Evolutionary conservation across 2,797 vertebrate genomes (phyloP), one percentile per base, ranked within the genome.

Genomic region (Pelochelys cantorii): DNA sequence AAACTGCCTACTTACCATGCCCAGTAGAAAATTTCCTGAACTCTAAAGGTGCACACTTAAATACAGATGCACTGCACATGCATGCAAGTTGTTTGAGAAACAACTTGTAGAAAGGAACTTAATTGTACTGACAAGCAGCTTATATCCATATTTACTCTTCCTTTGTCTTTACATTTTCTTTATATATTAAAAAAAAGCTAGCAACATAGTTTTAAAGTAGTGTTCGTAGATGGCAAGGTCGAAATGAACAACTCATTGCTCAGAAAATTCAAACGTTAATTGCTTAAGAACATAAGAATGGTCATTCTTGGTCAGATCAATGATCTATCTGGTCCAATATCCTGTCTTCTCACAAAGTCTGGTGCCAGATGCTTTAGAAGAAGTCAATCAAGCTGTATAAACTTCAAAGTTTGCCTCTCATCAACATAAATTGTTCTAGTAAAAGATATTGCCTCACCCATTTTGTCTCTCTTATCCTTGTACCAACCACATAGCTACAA

Each of bases 11-110:
- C 5, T 0, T 1, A 81, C 81, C 20, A 23, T 34, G 31, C 53
- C 87, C 83, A 31, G 15, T 87, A 52, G 11, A 71, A 71, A 90
- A 52, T 18, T 52, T 92, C 37, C 88, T 22, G 17, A 25, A 37
- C 11, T 78, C 79, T 52, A 8, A 34, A 54, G 1, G 0, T 4
- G 3, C 62, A 57, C n/a, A 31, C 53, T 86, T 74, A 27, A 86
- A 22, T 53, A 79, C 23, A 42, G 5, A 42, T 62, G 27, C 25
- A 48, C 53, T 9, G 25, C 55, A 55, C 3, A 15, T 92, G 4
- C 91, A 80, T 90, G 60, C 79, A 81, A 37, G 3, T 5, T 10
- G 1, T 1, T 0, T 62, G 57, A 68, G n/a, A 11, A 2, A 10
- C 12, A 15, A 7, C 4, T 81, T 34, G 83, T 29, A 5, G 34